Conservation (phyloP, 2,797 vertebrate genomes). For the Hyperoplus immaculatus region DNA sequence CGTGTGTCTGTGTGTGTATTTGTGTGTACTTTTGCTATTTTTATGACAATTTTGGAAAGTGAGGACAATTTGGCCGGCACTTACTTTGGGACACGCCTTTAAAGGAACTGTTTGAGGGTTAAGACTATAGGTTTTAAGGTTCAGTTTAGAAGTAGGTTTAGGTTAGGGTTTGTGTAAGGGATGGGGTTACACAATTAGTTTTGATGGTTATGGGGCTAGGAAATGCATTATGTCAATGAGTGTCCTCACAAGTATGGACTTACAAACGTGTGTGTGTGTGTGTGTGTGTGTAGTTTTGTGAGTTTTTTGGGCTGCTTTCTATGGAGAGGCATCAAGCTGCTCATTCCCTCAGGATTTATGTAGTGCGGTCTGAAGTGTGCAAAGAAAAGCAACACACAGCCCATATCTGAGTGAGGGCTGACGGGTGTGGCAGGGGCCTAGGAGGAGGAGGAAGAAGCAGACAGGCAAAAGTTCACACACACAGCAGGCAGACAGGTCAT, state of each 20-base stretch:
- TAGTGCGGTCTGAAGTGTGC: constrained; percentile 52
- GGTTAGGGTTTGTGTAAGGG: too few relatives aligned
- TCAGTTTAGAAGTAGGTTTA: too few relatives aligned
- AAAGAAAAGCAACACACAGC: constrained; percentile 34
- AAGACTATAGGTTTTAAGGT: too few relatives aligned
- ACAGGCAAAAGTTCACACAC: constrained; percentile 71
- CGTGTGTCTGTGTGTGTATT: background rate
- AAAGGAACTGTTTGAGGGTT: too few relatives aligned
- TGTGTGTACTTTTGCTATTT: too few relatives aligned
- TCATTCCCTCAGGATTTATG: constrained; percentile 59
- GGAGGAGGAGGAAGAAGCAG: constrained; percentile 44
- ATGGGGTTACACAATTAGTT: too few relatives aligned
- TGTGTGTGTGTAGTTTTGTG: background rate
- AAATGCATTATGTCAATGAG: too few relatives aligned
- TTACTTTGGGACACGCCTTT: too few relatives aligned
- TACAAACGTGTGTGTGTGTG: background rate
- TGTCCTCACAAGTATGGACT: too few relatives aligned
- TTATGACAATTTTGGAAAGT: too few relatives aligned
- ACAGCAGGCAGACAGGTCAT: constrained; percentile 54
- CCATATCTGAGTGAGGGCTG: constrained; percentile 22
- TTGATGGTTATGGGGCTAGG: too few relatives aligned
- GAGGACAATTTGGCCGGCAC: too few relatives aligned
- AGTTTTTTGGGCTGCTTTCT: constrained; percentile 8
- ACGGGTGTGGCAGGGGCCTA: constrained; percentile 31
- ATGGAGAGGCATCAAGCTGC: constrained; percentile 20